Percentiles rank a stretch among this genome's conserved stretches.
Evolutionary conservation across 2,888 invertebrate species (phyloP).

Genomic region (Drosophila affinis): DNA sequence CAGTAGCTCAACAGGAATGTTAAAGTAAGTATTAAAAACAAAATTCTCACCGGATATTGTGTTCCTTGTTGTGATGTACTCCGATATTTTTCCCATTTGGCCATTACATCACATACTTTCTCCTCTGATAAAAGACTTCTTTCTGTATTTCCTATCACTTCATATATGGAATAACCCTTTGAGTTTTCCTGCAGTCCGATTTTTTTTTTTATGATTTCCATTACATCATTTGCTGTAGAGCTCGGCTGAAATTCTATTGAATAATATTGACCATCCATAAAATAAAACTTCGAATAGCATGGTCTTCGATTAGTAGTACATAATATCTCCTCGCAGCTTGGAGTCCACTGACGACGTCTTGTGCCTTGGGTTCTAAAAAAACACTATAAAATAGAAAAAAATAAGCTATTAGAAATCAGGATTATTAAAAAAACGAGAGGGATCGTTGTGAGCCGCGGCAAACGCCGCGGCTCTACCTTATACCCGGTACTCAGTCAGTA

Average conservation of each 20-base stretch:
- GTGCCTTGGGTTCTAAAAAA: slow-evolving; percentile 89
- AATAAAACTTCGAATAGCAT: slow-evolving; percentile 94
- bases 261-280: slow-evolving; percentile 97
- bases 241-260: slow-evolving; percentile 97
- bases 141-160: slow-evolving; percentile 94
- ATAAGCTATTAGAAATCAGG: slow-evolving; percentile 1
- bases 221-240: slow-evolving; percentile 94
- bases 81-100: slow-evolving; percentile 96
- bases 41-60: slow-evolving; percentile 73
- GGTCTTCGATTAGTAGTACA: slow-evolving; percentile 96
- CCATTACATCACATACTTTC: slow-evolving; percentile 96
- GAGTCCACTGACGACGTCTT: slow-evolving; percentile 93
- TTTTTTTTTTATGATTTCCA: slow-evolving; percentile 93
- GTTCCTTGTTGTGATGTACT: slow-evolving; percentile 87
- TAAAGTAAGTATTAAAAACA: background rate
- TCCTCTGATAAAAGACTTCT: slow-evolving; percentile 93
- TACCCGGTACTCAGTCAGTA: no score
- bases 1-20: background rate
- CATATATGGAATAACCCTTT: slow-evolving; percentile 94
- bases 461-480: no score
- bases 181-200: slow-evolving; percentile 87
- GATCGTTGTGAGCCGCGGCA: no score
- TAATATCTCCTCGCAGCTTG: slow-evolving; percentile 95
- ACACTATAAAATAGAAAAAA: slow-evolving; percentile 85
- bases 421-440: no score